These are phyloP conservation scores for Paedocypris micromegethes DNA, from an alignment of 2,797 vertebrate genomes.

Conservation along the genomic window DNA sequence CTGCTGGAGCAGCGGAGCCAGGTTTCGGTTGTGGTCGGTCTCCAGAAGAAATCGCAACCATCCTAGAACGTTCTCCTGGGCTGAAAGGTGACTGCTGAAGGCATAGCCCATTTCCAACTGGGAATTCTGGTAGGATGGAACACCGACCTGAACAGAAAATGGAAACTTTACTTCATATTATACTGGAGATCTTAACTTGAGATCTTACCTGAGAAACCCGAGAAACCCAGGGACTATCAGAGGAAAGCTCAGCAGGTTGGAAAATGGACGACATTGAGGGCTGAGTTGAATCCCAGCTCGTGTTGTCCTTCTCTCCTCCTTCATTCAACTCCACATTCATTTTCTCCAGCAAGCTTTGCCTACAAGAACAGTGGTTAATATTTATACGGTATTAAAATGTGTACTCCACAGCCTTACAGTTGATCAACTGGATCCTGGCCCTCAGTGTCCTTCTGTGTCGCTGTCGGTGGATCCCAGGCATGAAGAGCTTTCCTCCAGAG, in stretches of 20 bases:
- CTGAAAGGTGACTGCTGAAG: slow-evolving; percentile 51
- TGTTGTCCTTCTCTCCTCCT: slow-evolving; percentile 44
- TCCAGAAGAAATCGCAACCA: slow-evolving; percentile 69
- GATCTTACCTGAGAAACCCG: slow-evolving; percentile 46
- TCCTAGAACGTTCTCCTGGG: slow-evolving; percentile 58
- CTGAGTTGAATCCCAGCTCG: slow-evolving; percentile 48
- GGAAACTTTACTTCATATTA: too few species aligned
- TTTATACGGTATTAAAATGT: background rate
- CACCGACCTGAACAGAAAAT: slow-evolving; percentile 36
- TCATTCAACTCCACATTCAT: slow-evolving; percentile 49
- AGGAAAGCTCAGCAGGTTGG: slow-evolving; percentile 34
- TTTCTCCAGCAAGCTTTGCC: slow-evolving; percentile 46
- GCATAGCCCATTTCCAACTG: slow-evolving; percentile 58
- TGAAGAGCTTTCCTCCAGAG: slow-evolving; percentile 79
- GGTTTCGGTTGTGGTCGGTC: slow-evolving; percentile 50
- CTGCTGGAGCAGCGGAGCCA: slow-evolving; percentile 11
- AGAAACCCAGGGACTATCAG: slow-evolving; percentile 45
- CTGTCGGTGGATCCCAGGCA: slow-evolving; percentile 72
- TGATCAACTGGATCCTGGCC: slow-evolving; percentile 64
- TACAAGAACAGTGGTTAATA: slow-evolving; percentile 8
- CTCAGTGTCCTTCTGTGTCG: slow-evolving; percentile 37
- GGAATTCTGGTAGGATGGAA: slow-evolving; percentile 34
- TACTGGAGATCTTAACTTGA: background rate
- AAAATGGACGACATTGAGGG: slow-evolving; percentile 53
- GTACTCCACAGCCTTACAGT: slow-evolving; percentile 56